Evolutionary conservation across 2,888 invertebrate species (phyloP).

Genomic region (Catocala nupta): DNA sequence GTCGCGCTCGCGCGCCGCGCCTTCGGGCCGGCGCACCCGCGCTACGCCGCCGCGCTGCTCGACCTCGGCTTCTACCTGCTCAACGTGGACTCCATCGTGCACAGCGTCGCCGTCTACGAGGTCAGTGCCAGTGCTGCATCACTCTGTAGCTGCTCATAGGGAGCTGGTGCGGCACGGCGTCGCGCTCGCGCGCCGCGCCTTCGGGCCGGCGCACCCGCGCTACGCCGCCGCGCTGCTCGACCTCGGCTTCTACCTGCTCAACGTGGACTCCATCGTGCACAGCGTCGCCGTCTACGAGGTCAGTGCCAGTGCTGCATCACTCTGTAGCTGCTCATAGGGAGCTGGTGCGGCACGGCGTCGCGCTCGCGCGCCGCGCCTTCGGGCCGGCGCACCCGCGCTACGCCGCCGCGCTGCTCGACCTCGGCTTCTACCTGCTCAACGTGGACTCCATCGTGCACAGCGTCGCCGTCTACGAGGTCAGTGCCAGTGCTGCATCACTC

Average conservation of each 20-base stretch:
- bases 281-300: slow-evolving; percentile 95
- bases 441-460: slow-evolving; percentile 94
- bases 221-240: slow-evolving; percentile 95
- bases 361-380: slow-evolving; percentile 89
- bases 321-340: slow-evolving; percentile 73
- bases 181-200: slow-evolving; percentile 89
- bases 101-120: slow-evolving; percentile 95
- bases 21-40: slow-evolving; percentile 91
- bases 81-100: slow-evolving; percentile 94
- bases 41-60: slow-evolving; percentile 93
- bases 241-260: slow-evolving; percentile 96
- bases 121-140: slow-evolving; percentile 72
- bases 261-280: slow-evolving; percentile 94
- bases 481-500: background rate
- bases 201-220: slow-evolving; percentile 91
- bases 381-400: slow-evolving; percentile 92
- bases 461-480: slow-evolving; percentile 93
- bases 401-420: slow-evolving; percentile 95
- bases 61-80: slow-evolving; percentile 97
- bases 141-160: slow-evolving; percentile 58
- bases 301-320: slow-evolving; percentile 14
- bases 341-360: slow-evolving; percentile 94
- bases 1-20: slow-evolving; percentile 90
- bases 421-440: slow-evolving; percentile 96
- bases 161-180: slow-evolving; percentile 94